Percentiles rank a stretch among this genome's conserved stretches.
Conservation (phyloP, 2,113 vertebrate genomes). For the Chinchilla lanigera region DNA sequence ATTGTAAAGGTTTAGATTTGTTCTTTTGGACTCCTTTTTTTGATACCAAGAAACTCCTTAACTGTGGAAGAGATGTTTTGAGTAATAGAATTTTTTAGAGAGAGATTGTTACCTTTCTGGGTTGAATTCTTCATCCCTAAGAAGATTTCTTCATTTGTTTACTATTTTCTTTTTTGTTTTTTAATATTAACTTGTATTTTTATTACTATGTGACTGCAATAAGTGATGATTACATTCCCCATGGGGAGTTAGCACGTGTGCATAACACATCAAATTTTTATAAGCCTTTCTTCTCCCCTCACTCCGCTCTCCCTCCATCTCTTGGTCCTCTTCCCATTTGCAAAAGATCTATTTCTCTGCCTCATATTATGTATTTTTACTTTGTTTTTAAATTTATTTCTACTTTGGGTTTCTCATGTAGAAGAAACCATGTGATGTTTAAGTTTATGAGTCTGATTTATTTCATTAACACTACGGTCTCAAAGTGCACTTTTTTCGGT, state of each 20-base stretch:
- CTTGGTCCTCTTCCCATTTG: not conserved
- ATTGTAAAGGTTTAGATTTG: not conserved
- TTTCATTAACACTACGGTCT: not conserved
- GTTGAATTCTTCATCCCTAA: not conserved
- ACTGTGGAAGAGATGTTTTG: not conserved
- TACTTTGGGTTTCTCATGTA: not conserved
- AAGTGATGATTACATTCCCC: not conserved
- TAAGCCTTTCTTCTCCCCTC: not conserved
- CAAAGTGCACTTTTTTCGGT: not conserved
- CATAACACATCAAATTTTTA: not conserved
- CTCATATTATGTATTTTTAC: not conserved
- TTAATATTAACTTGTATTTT: not conserved
- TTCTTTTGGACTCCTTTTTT: not conserved
- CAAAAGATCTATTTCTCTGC: not conserved
- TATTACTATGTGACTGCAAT: not conserved
- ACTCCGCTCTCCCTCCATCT: not conserved
- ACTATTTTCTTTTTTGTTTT: not conserved
- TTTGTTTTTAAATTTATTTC: not conserved
- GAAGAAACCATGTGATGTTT: not conserved
- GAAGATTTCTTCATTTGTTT: not conserved
- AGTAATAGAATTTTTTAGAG: conserved; percentile 29
- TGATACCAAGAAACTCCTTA: not conserved
- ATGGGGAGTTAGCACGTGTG: not conserved
- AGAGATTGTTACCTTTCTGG: not conserved
- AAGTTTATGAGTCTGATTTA: not conserved